These are phyloP conservation scores for Gavia stellata DNA, from an alignment of 2,113 vertebrate species.

Conservation along the genomic window DNA sequence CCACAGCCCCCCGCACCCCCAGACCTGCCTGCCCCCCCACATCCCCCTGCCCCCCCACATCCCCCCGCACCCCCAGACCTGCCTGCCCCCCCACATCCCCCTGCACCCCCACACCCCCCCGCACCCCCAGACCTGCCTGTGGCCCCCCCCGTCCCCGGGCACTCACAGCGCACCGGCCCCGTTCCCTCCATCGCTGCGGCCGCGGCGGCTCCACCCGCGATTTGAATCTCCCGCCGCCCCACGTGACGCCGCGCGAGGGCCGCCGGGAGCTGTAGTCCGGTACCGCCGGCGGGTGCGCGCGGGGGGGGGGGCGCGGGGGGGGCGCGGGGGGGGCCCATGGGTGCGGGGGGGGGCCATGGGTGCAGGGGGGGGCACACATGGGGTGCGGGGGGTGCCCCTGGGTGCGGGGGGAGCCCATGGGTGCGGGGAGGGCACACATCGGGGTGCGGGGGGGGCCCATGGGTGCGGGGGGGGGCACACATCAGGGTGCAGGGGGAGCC, in stretches of 20 bases:
- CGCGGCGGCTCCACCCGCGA: neutral
- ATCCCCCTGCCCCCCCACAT: too few relatives aligned
- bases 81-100: too few relatives aligned
- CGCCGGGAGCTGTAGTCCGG: neutral
- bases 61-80: too few relatives aligned
- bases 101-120: too few relatives aligned
- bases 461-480: neutral
- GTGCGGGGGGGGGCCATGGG: neutral
- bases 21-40: neutral
- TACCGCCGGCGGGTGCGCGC: neutral
- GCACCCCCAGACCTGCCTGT: neutral
- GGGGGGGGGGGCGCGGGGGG: neutral
- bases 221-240: neutral
- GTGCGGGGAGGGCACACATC: neutral
- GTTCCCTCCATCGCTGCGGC: neutral
- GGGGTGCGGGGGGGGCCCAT: neutral
- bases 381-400: neutral
- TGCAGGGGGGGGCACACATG: neutral
- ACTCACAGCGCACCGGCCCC: neutral
- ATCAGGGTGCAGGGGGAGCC: too few relatives aligned
- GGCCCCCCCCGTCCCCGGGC: neutral
- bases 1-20: too few relatives aligned
- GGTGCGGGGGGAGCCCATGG: neutral
- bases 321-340: neutral
- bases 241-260: neutral